Base-by-base conservation (phyloP, 2,888 invertebrate species). In the Tenthredo amoena region DNA sequence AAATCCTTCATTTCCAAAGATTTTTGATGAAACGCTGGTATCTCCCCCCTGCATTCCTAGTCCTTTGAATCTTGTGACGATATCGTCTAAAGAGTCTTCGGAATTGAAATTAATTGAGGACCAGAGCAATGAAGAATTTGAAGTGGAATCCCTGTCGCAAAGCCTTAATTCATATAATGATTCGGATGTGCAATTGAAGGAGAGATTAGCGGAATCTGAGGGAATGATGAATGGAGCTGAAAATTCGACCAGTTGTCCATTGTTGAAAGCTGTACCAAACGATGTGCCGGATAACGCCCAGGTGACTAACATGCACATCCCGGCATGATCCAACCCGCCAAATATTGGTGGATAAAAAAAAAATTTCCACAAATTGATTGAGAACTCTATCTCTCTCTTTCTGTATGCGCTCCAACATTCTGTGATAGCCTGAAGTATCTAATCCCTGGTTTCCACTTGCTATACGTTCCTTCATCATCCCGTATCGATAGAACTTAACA, bases 251-350 rank as follows among this genome's bases (percentile, higher is more conserved):
- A 77, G 68, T 79, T 85, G 81, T 82, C 81, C 81, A 47, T 85
- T 85, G 71, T 85, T 79, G 71, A 82, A 82, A 47, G 87, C 87
- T 88, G 87, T 86, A 87, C 86, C 87, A 85, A 85, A 87, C 86
- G 87, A 87, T 86, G 84, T 86, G 88, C 87, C 90, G 90, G 90
- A 91, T 85, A 88, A 90, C 87, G 90, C 91, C 88, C 92, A 92
- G 92, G 92, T 92, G 92, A 92, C 91, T 92, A 92, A 90, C 89
- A 91, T 89, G 90, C 88, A 88, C 91, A 77, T 85, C 81, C 81
- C 62, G 85, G 85, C 92, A 92, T 92, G 92, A 90, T 90, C 89
- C 88, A 88, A 87, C 88, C 86, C 88, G 86, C 81, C 87, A 87
- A 84, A 83, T 71, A 47, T 68, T 83, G 83, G 68, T 83, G 83